phyloP scores from a whole-genome alignment of 2,113 vertebrate genomes.

The Pseudopipra pipra region DNA sequence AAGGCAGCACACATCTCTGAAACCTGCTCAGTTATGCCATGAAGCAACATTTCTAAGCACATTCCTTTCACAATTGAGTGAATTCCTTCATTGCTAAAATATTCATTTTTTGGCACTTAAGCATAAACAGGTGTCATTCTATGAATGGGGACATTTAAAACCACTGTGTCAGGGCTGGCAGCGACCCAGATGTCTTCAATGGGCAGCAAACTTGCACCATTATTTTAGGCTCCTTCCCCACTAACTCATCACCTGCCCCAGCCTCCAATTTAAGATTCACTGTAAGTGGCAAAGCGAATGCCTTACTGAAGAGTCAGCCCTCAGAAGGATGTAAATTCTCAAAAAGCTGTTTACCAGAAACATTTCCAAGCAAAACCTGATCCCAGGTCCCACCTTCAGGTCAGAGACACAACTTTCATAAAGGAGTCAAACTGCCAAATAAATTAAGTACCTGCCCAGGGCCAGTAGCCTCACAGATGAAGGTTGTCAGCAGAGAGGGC shows the following conservation, averaged over 20 bases:
- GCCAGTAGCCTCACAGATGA: not conserved
- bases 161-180: not conserved
- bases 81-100: conserved; percentile 32
- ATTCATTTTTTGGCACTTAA: conserved; percentile 31
- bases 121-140: conserved; percentile 28
- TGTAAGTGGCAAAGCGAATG: not conserved
- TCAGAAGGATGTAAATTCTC: not conserved
- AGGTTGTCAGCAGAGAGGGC: not conserved
- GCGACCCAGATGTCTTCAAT: not conserved
- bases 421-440: not conserved
- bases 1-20: conserved; percentile 3
- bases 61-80: conserved; percentile 34
- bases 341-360: not conserved
- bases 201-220: not conserved
- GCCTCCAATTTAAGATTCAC: not conserved
- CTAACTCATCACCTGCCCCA: not conserved
- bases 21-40: not conserved
- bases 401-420: not conserved
- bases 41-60: not conserved
- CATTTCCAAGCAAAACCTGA: not conserved
- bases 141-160: conserved; percentile 49
- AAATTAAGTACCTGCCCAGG: not conserved
- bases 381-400: not conserved
- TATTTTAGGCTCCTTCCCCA: not conserved
- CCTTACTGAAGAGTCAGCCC: not conserved